These are phyloP conservation scores for Oreotrochilus melanogaster DNA, from an alignment of 2,113 vertebrate species.

Conservation along the genomic window DNA sequence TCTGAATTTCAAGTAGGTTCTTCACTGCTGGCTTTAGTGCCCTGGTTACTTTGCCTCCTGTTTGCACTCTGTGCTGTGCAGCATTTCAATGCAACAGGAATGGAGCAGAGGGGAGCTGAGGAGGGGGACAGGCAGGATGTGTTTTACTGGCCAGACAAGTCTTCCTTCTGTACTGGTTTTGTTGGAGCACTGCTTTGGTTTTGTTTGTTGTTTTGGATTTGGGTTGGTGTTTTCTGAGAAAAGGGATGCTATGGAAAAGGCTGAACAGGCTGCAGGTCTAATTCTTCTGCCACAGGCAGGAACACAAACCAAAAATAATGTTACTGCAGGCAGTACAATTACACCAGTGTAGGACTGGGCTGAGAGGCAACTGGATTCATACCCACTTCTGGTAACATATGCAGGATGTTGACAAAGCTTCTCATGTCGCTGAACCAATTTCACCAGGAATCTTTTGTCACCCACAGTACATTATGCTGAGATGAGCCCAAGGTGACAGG, in stretches of 20 bases:
- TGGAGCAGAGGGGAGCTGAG: not conserved
- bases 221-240: not conserved
- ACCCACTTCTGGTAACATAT: not conserved
- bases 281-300: constrained; percentile 42
- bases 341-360: not conserved
- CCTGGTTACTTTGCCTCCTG: not conserved
- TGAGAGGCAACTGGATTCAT: not conserved
- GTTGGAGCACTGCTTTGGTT: too few relatives aligned
- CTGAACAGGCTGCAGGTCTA: constrained; percentile 5
- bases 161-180: not conserved
- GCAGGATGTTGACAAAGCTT: not conserved
- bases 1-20: not conserved
- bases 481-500: constrained; percentile 58
- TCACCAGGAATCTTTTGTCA: constrained; percentile 40
- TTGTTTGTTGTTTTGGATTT: not conserved
- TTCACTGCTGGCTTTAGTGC: not conserved
- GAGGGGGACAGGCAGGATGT: not conserved
- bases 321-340: constrained; percentile 18
- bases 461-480: not conserved
- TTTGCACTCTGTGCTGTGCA: not conserved
- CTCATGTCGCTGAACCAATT: constrained; percentile 4
- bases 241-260: not conserved
- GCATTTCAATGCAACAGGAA: not conserved
- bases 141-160: not conserved
- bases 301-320: not conserved